Conservation (phyloP, 2,888 invertebrate genomes). For the Hydraecia micacea region DNA sequence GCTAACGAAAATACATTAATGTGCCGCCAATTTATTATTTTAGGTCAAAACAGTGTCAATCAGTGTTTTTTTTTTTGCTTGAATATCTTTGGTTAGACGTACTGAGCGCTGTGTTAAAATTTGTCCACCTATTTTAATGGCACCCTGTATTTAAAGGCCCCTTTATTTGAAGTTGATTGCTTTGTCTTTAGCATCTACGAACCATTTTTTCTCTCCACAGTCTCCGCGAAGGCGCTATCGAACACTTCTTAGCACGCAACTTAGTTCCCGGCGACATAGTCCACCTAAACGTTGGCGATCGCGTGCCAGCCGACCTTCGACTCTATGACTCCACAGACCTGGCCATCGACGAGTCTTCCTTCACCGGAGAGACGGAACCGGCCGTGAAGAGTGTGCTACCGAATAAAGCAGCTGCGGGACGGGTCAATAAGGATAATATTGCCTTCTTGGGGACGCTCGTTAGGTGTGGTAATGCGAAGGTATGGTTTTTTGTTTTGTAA, state of each 20-base stretch:
- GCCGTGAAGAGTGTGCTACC: constrained; percentile 94
- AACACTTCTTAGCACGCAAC: constrained; percentile 97
- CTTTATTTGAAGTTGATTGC: background rate
- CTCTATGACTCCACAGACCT: constrained; percentile 98
- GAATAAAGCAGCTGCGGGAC: constrained; percentile 91
- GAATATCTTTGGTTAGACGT: too few relatives aligned
- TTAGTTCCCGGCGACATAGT: constrained; percentile 99
- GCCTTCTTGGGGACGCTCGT: constrained; percentile 99
- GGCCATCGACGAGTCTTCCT: constrained; percentile 99
- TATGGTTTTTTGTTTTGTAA: constrained; percentile 71
- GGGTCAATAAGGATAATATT: constrained; percentile 95
- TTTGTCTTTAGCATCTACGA: background rate
- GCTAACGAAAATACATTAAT: too few relatives aligned
- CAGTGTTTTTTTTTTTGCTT: too few relatives aligned
- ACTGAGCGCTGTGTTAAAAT: too few relatives aligned
- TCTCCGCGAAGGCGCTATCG: constrained; percentile 95
- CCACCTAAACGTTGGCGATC: constrained; percentile 97
- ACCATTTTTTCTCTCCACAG: constrained; percentile 85
- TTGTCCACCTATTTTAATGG: too few relatives aligned
- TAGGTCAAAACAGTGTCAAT: too few relatives aligned
- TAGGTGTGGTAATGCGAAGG: constrained; percentile 98
- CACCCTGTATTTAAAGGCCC: too few relatives aligned
- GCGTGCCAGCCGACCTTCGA: constrained; percentile 98
- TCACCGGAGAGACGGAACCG: constrained; percentile 99
- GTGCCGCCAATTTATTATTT: too few relatives aligned